Evolutionary conservation across 2,888 invertebrate genomes (phyloP), one percentile per base, ranked within the genome.

Genomic region (Zaprionus obscuricornis): DNA sequence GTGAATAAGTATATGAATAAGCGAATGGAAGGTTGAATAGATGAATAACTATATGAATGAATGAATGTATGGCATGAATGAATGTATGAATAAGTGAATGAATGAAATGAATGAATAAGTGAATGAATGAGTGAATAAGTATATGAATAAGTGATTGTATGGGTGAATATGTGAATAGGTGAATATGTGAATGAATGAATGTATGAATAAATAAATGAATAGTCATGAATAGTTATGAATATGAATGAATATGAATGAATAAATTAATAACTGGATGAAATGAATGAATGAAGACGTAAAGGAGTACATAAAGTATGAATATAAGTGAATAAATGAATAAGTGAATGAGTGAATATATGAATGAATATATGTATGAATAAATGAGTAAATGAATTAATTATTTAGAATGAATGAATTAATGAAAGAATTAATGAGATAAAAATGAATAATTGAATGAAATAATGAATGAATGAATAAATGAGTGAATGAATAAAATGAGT

Each of bases 81-180:
- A 36, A 14, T 58, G 58, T 58, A 58, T 46, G 14, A n/a, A n/a
- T n/a, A n/a, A n/a, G n/a, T n/a, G n/a, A n/a, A 17, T 49, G 14
- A 36, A 31, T 31, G 5, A 13, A 8, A 54, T 31, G 26, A 46
- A 22, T 57, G 59, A 58, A 57, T 27, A 26, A 36, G 13, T 58
- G 58, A 57, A 58, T 46, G 14, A n/a, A n/a, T n/a, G n/a, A n/a
- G n/a, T n/a, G n/a, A n/a, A n/a, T n/a, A n/a, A 22, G 4, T 4
- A 22, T 22, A 5, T 7, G 7, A 22, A 22, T 22, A 22, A 22
- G 22, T 22, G 22, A 22, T 7, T 22, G 22, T 6, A 7, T 7
- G 22, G 4, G 22, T 22, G 22, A 22, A 22, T 22, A 7, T 22
- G 4, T 7, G 5, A 22, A 5, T 4, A 7, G 7, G 5, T 22